phyloP scores from a whole-genome alignment of 2,113 vertebrate species.

The Bos javanicus region DNA sequence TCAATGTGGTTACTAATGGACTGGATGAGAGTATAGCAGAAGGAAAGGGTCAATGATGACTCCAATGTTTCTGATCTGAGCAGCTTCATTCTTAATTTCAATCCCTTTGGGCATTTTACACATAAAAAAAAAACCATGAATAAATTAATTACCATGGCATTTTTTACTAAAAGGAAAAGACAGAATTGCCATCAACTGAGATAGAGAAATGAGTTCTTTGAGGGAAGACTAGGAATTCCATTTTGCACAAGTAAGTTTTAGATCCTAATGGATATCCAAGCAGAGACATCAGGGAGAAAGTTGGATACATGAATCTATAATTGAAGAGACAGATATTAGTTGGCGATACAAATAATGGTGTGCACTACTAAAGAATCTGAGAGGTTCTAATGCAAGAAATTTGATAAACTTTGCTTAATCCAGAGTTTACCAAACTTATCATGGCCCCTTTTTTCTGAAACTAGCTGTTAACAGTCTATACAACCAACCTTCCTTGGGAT shows the following conservation, averaged over 20 bases:
- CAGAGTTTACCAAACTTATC: neutral
- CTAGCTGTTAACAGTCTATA: neutral
- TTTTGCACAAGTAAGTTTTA: neutral
- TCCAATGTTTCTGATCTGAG: neutral
- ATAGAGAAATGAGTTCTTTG: neutral
- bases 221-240: neutral
- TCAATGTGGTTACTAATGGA: neutral
- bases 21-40: neutral
- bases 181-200: neutral
- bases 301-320: neutral
- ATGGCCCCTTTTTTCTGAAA: neutral
- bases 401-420: neutral
- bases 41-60: neutral
- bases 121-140: neutral
- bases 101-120: neutral
- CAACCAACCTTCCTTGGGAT: neutral
- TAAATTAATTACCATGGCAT: neutral
- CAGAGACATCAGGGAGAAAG: neutral
- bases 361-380: neutral
- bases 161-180: neutral
- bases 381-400: neutral
- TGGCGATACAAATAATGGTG: neutral
- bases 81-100: neutral
- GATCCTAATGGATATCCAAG: neutral
- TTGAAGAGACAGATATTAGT: neutral